Conservation (phyloP, 2,113 vertebrate species). For the Ptilonorhynchus violaceus region DNA sequence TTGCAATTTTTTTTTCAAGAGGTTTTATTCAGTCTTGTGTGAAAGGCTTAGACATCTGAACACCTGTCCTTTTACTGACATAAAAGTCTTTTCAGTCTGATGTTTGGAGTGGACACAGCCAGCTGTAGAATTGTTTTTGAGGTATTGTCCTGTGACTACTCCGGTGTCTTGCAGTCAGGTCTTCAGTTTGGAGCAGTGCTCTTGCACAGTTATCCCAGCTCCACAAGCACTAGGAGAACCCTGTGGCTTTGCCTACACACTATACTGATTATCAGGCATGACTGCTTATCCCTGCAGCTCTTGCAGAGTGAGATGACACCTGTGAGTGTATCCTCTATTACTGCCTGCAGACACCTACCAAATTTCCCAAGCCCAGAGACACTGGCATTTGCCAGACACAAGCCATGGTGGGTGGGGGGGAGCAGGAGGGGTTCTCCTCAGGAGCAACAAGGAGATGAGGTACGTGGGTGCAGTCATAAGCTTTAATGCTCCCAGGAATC, state of each 20-base stretch:
- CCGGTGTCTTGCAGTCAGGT: not conserved
- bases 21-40: not conserved
- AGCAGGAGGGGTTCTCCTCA: not conserved
- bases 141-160: not conserved
- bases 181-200: not conserved
- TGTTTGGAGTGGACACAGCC: not conserved
- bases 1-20: not conserved
- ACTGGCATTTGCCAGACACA: not conserved
- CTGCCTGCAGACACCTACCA: not conserved
- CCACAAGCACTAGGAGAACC: not conserved
- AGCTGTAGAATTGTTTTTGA: not conserved
- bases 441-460: not conserved
- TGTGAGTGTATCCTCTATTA: not conserved
- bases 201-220: not conserved
- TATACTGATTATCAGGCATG: not conserved
- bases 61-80: not conserved
- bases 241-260: not conserved
- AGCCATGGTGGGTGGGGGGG: not conserved
- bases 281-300: not conserved
- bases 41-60: not conserved
- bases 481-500: not conserved
- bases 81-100: not conserved
- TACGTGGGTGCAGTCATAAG: not conserved
- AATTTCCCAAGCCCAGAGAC: not conserved
- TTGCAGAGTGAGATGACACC: not conserved